These are phyloP conservation scores for Lytechinus variegatus DNA, from an alignment of 35 echinoderm and acorn worm species.

Conservation along the genomic window DNA sequence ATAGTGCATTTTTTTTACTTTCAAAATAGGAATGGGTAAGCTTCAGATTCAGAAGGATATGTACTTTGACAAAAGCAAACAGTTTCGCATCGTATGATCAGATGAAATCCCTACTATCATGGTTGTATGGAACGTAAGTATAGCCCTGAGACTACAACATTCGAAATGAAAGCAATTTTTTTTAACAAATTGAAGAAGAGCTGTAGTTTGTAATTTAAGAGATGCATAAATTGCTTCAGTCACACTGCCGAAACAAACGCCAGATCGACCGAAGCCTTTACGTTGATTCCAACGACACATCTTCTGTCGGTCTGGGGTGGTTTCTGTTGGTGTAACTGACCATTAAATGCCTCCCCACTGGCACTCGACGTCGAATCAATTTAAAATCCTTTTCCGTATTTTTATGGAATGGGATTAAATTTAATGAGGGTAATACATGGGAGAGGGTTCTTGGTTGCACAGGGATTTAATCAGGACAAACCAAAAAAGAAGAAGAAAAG, in stretches of 20 bases:
- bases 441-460: background rate
- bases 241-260: too few relatives aligned
- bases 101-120: too few relatives aligned
- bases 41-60: too few relatives aligned
- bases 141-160: background rate
- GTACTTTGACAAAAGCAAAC: too few relatives aligned
- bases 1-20: too few relatives aligned
- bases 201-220: background rate
- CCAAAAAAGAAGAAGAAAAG: background rate
- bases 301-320: too few relatives aligned
- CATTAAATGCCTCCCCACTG: background rate
- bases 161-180: background rate
- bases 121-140: background rate
- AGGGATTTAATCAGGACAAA: background rate
- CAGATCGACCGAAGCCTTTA: too few relatives aligned
- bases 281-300: too few relatives aligned
- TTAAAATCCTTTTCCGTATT: background rate
- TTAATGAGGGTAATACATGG: background rate
- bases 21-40: too few relatives aligned
- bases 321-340: too few relatives aligned
- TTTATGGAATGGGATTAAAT: background rate
- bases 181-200: background rate
- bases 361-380: background rate
- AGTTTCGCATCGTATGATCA: too few relatives aligned
- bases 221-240: background rate